These are phyloP conservation scores for Lottia gigantea DNA, from an alignment of 2,888 invertebrate species.

Conservation along the genomic window DNA sequence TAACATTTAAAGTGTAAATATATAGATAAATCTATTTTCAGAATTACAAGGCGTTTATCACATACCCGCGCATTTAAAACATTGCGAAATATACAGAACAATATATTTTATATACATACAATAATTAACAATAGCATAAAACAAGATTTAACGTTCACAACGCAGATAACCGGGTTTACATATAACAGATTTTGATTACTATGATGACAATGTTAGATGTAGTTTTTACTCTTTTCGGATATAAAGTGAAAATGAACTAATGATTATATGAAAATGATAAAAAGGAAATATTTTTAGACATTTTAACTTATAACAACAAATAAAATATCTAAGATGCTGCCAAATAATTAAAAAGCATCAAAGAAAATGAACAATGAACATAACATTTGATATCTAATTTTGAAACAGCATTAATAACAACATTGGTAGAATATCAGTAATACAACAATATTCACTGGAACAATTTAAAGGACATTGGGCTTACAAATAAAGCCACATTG, in stretches of 20 bases:
- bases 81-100: conserved; percentile 3
- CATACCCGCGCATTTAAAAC: conserved; percentile 1
- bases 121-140: conserved; percentile 2
- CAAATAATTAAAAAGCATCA: too few species aligned
- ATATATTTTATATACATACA: background rate
- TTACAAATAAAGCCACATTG: too few species aligned
- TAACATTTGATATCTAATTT: too few species aligned
- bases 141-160: conserved; percentile 9
- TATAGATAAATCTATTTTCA: conserved; percentile 4
- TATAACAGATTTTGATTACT: conserved; percentile 2
- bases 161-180: conserved; percentile 8
- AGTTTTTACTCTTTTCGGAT: conserved; percentile 10
- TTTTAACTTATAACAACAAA: too few species aligned
- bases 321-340: too few species aligned
- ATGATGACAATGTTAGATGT: background rate
- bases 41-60: conserved; percentile 9
- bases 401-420: too few species aligned
- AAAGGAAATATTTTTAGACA: too few species aligned
- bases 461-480: too few species aligned
- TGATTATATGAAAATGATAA: too few species aligned
- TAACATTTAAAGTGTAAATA: conserved; percentile 4
- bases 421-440: too few species aligned
- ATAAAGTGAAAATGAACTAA: background rate
- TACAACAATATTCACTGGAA: too few species aligned
- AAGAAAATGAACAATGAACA: too few species aligned